phyloP scores from a whole-genome alignment of 2,888 invertebrate species.

The Tachystola acroxantha region DNA sequence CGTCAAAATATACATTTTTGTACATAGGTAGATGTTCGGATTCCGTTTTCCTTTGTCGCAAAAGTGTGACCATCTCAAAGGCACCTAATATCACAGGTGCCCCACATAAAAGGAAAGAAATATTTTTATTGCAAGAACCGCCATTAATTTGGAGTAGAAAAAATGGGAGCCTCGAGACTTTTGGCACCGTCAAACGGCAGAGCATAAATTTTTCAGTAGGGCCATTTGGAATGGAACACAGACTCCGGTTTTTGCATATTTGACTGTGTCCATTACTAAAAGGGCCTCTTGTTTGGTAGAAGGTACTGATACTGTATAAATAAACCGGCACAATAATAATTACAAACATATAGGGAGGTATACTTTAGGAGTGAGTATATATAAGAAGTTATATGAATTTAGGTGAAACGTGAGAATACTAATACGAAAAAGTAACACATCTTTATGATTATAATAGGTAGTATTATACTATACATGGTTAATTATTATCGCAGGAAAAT shows the following conservation, averaged over 20 bases:
- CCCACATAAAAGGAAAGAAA: conserved; percentile 26
- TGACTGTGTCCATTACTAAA: conserved; percentile 57
- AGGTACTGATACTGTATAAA: background rate
- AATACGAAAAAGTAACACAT: too few relatives aligned
- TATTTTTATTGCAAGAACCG: conserved; percentile 24
- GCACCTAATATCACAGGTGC: conserved; percentile 5
- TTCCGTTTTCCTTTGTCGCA: background rate
- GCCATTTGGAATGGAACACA: conserved; percentile 42
- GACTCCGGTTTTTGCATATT: conserved; percentile 57
- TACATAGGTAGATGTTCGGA: too few relatives aligned
- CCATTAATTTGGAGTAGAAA: conserved; percentile 40
- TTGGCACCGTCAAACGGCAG: conserved; percentile 45
- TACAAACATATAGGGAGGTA: too few relatives aligned
- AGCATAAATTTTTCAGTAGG: conserved; percentile 55
- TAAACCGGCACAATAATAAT: too few relatives aligned
- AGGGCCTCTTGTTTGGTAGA: conserved; percentile 30
- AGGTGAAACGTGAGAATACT: too few relatives aligned
- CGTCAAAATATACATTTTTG: too few relatives aligned
- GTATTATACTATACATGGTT: too few relatives aligned
- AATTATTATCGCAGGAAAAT: too few relatives aligned
- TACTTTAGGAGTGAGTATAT: too few relatives aligned
- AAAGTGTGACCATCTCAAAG: conserved; percentile 1
- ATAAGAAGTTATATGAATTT: too few relatives aligned
- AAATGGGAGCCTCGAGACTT: conserved; percentile 31
- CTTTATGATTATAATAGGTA: too few relatives aligned